A percentile compares a stretch with the other conserved stretches of the same genome.
Conservation (phyloP, 2,797 vertebrate genomes). For the Sebastes dallii region DNA sequence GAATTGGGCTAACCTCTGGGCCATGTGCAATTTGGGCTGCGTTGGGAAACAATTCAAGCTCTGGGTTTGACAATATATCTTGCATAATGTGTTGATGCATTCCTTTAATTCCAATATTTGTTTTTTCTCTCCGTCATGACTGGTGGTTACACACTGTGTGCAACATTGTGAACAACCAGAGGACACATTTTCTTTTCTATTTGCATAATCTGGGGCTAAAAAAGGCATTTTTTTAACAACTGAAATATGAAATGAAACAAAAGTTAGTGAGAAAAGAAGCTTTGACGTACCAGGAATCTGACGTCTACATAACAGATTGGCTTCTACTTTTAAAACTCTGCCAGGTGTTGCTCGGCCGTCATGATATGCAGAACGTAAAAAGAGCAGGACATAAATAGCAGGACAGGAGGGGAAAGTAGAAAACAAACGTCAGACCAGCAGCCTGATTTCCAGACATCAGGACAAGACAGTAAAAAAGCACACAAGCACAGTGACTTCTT, state of each 20-base stretch:
- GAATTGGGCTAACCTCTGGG: constrained; percentile 27
- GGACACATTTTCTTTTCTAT: not conserved
- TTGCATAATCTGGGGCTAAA: not conserved
- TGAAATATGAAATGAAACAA: not conserved
- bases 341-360: not conserved
- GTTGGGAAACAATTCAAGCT: constrained; percentile 33
- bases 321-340: constrained; percentile 18
- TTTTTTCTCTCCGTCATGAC: not conserved
- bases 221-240: not conserved
- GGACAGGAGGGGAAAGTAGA: not conserved
- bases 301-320: not conserved
- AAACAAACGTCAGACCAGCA: constrained; percentile 5
- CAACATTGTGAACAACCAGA: not conserved
- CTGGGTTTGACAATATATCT: constrained; percentile 28
- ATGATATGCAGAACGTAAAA: constrained; percentile 17
- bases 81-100: constrained; percentile 28
- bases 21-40: constrained; percentile 24
- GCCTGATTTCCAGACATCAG: not conserved
- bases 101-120: constrained; percentile 37
- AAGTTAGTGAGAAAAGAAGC: not conserved
- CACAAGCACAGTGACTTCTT: not conserved
- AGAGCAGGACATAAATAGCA: constrained; percentile 5
- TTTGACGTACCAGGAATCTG: not conserved
- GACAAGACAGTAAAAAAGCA: not conserved
- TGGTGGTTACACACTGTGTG: not conserved